These are phyloP conservation scores for Rhaphigaster nebulosa DNA, from an alignment of 2,888 invertebrate genomes.

Conservation along the genomic window DNA sequence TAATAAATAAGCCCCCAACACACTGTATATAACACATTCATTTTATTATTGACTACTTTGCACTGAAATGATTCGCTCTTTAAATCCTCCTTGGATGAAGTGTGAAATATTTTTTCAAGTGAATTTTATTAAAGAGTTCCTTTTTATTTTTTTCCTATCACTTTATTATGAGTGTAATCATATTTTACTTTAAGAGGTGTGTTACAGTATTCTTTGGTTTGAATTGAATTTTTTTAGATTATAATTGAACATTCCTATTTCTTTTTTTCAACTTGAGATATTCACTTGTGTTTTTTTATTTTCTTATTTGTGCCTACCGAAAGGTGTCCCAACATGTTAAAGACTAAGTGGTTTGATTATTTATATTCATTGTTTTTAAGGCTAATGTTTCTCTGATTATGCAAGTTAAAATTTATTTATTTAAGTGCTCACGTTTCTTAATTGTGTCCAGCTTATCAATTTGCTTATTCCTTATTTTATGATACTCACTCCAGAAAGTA, in stretches of 20 bases:
- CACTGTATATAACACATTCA: background rate
- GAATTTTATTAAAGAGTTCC: background rate
- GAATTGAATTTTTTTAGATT: background rate
- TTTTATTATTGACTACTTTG: background rate
- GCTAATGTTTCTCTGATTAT: background rate
- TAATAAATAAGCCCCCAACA: background rate
- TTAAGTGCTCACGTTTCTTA: background rate
- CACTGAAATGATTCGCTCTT: background rate
- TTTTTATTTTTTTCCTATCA: background rate
- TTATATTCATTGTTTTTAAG: no score
- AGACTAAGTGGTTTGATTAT: no score
- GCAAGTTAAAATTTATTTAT: background rate
- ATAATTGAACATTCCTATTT: background rate
- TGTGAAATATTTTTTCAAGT: background rate
- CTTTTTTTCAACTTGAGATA: no score
- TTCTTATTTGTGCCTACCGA: background rate
- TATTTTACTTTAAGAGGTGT: background rate
- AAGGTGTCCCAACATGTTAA: background rate
- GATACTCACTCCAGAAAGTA: constrained; percentile 14
- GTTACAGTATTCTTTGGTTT: background rate
- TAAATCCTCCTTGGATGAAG: background rate
- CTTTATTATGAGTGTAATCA: background rate
- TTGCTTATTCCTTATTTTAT: constrained; percentile 17
- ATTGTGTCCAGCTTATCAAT: background rate
- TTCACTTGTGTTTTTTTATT: background rate